Base-by-base conservation (phyloP, 2,113 vertebrate genomes). In the Motacilla alba region DNA sequence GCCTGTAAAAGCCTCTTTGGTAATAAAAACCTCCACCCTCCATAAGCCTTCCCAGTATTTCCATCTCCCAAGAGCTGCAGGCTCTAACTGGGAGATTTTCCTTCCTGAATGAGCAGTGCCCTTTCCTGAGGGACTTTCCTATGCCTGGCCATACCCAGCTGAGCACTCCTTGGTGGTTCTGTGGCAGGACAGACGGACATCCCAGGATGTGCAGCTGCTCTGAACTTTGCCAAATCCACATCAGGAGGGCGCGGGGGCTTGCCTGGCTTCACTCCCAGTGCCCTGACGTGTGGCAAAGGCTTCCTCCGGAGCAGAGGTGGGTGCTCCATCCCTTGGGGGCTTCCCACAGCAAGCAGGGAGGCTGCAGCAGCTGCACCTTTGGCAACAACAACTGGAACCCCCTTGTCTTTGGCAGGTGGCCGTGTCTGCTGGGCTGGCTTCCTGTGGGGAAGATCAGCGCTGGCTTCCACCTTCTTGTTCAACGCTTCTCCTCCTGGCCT, bases 171-270 rank as follows among this genome's bases (percentile, higher is more conserved):
- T 19, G 70, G 53, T 37, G 79, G 68, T 28, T 56, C 52, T 1
- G 2, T 14, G 18, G 79, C 88, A 68, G 68, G 72, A 49, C 0
- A 2, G 52, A 27, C 0, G 1, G 49, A 19, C 2, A 1, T 9
- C 58, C 44, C 41, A 41, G 44, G 72, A 67, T 0, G 5, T 26
- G 93, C 50, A 68, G 60, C 64, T 24, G 16, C 91, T 30, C 77
- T 9, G 7, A 96, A 98, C 13, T 90, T 96, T 56, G 98, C 93
- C 90, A 99, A 97, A 79, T 97, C 97, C 81, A 99, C 97, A 0
- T 18, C 43, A 11, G 98, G 98, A 49, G 98, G 98, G 6, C 98
- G 97, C 85, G 47, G 97, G 44, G 98, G 98, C 88, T 99, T 99
- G 43, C 95, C 4, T 0, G 98, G 98, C 58, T 89, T 70, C 2